phyloP scores from a whole-genome alignment of 2,888 invertebrate genomes.

The Drosophila macrospina region DNA sequence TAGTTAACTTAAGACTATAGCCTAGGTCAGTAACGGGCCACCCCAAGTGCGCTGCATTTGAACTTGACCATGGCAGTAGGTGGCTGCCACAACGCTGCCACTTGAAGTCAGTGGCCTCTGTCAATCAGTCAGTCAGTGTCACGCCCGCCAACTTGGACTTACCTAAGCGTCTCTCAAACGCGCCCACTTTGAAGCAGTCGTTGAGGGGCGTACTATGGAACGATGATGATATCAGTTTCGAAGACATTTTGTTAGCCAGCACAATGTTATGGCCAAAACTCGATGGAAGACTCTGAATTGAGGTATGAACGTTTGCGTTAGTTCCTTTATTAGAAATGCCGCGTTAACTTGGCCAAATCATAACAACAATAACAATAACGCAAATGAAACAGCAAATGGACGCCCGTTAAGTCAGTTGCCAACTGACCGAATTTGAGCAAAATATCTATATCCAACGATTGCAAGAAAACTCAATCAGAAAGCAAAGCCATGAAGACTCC shows the following conservation, averaged over 20 bases:
- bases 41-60: slow-evolving; percentile 17
- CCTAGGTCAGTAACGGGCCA: not conserved
- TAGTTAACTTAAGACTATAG: not conserved
- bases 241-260: slow-evolving; percentile 73
- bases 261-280: slow-evolving; percentile 68
- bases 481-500: slow-evolving; percentile 61
- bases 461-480: slow-evolving; percentile 65
- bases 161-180: slow-evolving; percentile 87
- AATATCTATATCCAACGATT: slow-evolving; percentile 2
- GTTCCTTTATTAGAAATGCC: slow-evolving; percentile 50
- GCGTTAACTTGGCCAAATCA: slow-evolving; percentile 48
- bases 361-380: slow-evolving; percentile 38
- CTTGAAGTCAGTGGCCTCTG: slow-evolving; percentile 21
- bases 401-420: slow-evolving; percentile 46
- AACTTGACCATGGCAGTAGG: slow-evolving; percentile 36
- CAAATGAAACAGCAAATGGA: slow-evolving; percentile 21
- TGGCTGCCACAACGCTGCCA: not conserved
- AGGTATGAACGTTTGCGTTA: slow-evolving; percentile 45
- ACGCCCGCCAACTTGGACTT: slow-evolving; percentile 81
- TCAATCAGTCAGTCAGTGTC: slow-evolving; percentile 6
- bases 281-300: slow-evolving; percentile 58
- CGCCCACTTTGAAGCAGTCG: slow-evolving; percentile 84
- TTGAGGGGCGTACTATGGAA: slow-evolving; percentile 81
- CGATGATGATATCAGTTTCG: slow-evolving; percentile 84
- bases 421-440: slow-evolving; percentile 60